Evolutionary conservation across 1,140 invertebrate species (phyloP).

Genomic region (Rhyzopertha dominica): DNA sequence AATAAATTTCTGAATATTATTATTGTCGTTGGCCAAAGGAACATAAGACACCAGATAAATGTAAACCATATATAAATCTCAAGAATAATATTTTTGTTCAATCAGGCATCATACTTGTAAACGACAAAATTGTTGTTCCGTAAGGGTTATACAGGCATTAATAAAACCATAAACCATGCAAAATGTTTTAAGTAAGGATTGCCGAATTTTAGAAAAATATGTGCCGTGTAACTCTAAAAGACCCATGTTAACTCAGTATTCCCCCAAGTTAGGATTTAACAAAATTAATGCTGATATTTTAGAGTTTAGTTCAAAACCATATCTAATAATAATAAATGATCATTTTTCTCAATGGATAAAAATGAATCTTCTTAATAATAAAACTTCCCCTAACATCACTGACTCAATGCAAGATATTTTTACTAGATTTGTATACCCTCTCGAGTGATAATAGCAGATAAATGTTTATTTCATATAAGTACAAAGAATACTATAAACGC

Average conservation of each 20-base stretch:
- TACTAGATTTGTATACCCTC: slow-evolving; percentile 7
- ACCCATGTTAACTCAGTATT: neutral
- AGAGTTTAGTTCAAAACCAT: slow-evolving; percentile 1
- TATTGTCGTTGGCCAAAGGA: slow-evolving; percentile 13
- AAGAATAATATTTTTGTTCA: slow-evolving; percentile 8
- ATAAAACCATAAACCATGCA: slow-evolving; percentile 12
- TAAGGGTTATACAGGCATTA: slow-evolving; percentile 8
- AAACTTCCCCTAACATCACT: slow-evolving; percentile 5
- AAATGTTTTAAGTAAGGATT: slow-evolving; percentile 4
- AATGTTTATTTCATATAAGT: slow-evolving; percentile 8
- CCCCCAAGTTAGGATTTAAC: slow-evolving; percentile 3
- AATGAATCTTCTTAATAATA: slow-evolving; percentile 2
- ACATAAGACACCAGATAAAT: neutral
- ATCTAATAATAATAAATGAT: slow-evolving; percentile 8
- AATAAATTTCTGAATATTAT: slow-evolving; percentile 11
- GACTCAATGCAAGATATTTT: slow-evolving; percentile 9
- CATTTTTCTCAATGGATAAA: slow-evolving; percentile 9
- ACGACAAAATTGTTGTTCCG: slow-evolving; percentile 10
- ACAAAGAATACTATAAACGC: neutral
- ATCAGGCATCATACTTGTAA: slow-evolving; percentile 11
- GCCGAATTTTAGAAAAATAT: slow-evolving; percentile 11
- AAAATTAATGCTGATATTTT: slow-evolving; percentile 3
- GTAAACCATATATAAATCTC: slow-evolving; percentile 9
- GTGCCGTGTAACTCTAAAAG: no score
- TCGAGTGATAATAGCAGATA: slow-evolving; percentile 9